A percentile compares a stretch with the other conserved stretches of the same genome.
phyloP scores from a whole-genome alignment of 2,797 vertebrate genomes.

The Xerus rutilus region DNA sequence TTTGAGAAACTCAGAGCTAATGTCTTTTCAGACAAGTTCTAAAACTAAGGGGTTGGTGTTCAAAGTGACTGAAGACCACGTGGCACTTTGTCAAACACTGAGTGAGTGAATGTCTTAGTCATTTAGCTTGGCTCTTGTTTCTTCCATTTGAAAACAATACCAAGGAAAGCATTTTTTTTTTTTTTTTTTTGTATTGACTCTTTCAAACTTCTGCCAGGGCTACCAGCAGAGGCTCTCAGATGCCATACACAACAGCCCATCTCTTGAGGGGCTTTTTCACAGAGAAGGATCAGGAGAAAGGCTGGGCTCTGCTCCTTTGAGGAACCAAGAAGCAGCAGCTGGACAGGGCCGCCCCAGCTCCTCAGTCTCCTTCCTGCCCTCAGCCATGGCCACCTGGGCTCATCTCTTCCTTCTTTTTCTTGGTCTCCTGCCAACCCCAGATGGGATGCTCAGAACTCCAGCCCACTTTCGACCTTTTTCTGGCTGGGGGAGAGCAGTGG shows the following conservation, averaged over 20 bases:
- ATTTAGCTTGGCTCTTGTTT: not conserved
- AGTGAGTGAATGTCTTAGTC: not conserved
- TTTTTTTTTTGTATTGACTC: not conserved
- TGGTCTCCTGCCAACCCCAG: not conserved
- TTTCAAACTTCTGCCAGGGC: not conserved
- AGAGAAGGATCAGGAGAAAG: not conserved
- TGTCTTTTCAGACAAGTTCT: not conserved
- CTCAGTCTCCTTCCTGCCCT: too few species aligned
- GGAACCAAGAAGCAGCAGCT: not conserved
- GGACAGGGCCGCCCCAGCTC: too few species aligned
- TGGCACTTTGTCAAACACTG: too few species aligned
- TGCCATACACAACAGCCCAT: too few species aligned
- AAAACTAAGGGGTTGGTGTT: not conserved
- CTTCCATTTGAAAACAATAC: not conserved
- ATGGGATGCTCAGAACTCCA: not conserved
- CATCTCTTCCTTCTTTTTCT: not conserved
- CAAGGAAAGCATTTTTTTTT: not conserved
- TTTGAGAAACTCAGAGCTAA: not conserved
- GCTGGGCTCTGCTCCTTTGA: not conserved
- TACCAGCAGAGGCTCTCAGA: not conserved
- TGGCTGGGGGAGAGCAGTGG: not conserved
- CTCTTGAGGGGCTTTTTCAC: not conserved
- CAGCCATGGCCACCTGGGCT: not conserved
- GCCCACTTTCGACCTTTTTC: not conserved
- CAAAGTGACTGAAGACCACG: not conserved